Conservation (phyloP, 2,888 invertebrate species). For the Troglohyphantes excavatus region DNA sequence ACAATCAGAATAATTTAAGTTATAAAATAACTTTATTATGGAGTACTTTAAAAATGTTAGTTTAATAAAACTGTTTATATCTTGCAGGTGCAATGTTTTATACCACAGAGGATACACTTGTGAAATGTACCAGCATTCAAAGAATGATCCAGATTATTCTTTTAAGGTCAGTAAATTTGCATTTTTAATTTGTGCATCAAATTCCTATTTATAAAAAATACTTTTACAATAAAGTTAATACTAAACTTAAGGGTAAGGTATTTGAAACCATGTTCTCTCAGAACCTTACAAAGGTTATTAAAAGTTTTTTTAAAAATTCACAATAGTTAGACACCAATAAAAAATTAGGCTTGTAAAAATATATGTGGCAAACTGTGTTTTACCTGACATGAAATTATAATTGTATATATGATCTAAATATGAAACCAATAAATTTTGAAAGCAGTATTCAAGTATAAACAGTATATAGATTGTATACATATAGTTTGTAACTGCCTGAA, state of each 20-base stretch:
- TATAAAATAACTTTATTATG: not conserved
- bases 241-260: not conserved
- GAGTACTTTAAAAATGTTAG: not conserved
- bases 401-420: too few species aligned
- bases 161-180: conserved; percentile 67
- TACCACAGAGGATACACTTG: conserved; percentile 68
- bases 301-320: not conserved
- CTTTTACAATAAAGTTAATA: not conserved
- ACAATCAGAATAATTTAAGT: not conserved
- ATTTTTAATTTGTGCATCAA: not conserved
- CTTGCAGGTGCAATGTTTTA: conserved; percentile 66
- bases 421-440: too few species aligned
- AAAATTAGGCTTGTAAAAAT: too few species aligned
- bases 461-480: too few species aligned
- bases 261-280: not conserved
- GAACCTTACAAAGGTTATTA: not conserved
- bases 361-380: too few species aligned
- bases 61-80: not conserved
- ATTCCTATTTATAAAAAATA: not conserved
- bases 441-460: too few species aligned
- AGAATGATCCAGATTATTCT: conserved; percentile 72
- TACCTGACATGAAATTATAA: too few species aligned
- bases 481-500: too few species aligned
- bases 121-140: conserved; percentile 64
- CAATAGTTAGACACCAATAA: not conserved